Conservation (phyloP, 2,888 invertebrate species). For the Anarsia innoxiella region DNA sequence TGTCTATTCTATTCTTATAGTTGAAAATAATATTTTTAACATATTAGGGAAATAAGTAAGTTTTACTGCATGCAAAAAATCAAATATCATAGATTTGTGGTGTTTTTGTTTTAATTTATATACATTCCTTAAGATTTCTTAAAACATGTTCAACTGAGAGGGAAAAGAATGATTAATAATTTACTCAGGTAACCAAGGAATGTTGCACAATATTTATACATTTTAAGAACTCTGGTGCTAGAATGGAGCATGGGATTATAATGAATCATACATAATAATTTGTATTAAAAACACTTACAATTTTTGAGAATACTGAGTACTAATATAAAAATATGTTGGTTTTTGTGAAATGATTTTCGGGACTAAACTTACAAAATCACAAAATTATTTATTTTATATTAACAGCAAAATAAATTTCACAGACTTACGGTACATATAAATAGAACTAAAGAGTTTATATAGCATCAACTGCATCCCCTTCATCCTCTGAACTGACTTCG, state of each 20-base stretch:
- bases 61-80: too few species aligned
- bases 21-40: too few species aligned
- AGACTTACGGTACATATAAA: slow-evolving; percentile 64
- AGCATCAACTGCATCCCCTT: slow-evolving; percentile 83
- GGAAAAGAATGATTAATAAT: slow-evolving; percentile 8
- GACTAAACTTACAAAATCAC: slow-evolving; percentile 48
- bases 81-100: slow-evolving; percentile 13
- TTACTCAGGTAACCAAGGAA: slow-evolving; percentile 43
- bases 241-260: slow-evolving; percentile 1
- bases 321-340: slow-evolving; percentile 31
- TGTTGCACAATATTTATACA: slow-evolving; percentile 48
- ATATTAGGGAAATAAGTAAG: too few species aligned
- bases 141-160: slow-evolving; percentile 5
- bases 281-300: slow-evolving; percentile 39
- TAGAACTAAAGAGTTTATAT: slow-evolving; percentile 65
- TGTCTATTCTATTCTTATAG: too few species aligned
- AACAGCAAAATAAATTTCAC: slow-evolving; percentile 66
- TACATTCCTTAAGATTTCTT: slow-evolving; percentile 54
- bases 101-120: slow-evolving; percentile 60
- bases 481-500: slow-evolving; percentile 93
- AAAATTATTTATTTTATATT: slow-evolving; percentile 54
- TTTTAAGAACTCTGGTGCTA: slow-evolving; percentile 21
- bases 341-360: slow-evolving; percentile 41
- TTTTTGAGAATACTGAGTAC: slow-evolving; percentile 31
- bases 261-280: slow-evolving; percentile 23